Conservation (phyloP, 2,888 invertebrate genomes). For the Scaptomyza flava region DNA sequence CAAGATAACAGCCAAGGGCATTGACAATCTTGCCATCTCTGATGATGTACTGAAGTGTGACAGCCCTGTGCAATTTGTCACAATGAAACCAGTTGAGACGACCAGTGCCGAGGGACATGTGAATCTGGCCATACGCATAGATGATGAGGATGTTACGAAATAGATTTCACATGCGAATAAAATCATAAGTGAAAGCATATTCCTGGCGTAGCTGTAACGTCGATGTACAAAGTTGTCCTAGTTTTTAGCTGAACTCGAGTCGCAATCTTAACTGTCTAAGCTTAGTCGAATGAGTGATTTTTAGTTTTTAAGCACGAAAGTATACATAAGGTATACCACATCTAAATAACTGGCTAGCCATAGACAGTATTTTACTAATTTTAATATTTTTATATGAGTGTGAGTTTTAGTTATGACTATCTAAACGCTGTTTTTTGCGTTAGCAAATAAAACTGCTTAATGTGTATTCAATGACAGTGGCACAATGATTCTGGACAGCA, state of each 20-base stretch:
- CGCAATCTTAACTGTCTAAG: constrained; percentile 44
- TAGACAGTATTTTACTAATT: constrained; percentile 55
- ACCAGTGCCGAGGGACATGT: constrained; percentile 71
- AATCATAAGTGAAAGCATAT: constrained; percentile 15
- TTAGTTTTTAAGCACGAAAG: constrained; percentile 54
- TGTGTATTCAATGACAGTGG: background rate
- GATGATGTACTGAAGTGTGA: constrained; percentile 58
- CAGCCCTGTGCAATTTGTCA: constrained; percentile 40
- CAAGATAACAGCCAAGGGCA: constrained; percentile 73
- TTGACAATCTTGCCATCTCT: constrained; percentile 60
- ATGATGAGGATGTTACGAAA: constrained; percentile 76
- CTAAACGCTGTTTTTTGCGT: constrained; percentile 37
- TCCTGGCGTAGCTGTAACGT: constrained; percentile 58
- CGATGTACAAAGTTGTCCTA: constrained; percentile 70
- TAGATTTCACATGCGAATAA: constrained; percentile 13
- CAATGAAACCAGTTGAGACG: constrained; percentile 36
- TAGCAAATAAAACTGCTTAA: constrained; percentile 21
- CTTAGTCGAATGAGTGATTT: constrained; percentile 72
- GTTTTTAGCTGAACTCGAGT: constrained; percentile 43
- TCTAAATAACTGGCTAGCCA: constrained; percentile 42
- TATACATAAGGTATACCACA: constrained; percentile 7
- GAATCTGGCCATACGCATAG: constrained; percentile 82
- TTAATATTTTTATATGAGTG: constrained; percentile 31
- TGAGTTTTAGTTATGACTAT: constrained; percentile 16
- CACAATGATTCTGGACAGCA: constrained; percentile 7